Percentiles rank a stretch among this genome's conserved stretches.
phyloP scores from a whole-genome alignment of 2,113 vertebrate species.

The Crotalus horridus region DNA sequence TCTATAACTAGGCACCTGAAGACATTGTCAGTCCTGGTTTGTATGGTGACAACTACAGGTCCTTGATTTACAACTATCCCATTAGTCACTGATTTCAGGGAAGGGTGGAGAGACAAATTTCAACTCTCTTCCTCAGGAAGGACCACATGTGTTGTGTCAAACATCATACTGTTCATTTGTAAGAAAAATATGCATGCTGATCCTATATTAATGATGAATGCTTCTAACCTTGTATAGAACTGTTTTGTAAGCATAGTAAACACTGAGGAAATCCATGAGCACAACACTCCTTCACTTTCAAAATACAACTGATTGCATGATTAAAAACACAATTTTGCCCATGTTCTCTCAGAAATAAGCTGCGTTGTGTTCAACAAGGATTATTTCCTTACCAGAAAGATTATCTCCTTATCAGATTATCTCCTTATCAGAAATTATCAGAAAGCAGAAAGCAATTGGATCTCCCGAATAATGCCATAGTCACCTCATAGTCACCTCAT shows the following conservation, averaged over 20 bases:
- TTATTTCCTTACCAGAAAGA: not conserved
- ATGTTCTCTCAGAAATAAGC: not conserved
- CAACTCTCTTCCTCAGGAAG: not conserved
- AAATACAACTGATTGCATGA: not conserved
- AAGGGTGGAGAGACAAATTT: not conserved
- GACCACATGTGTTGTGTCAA: not conserved
- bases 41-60: not conserved
- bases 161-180: not conserved
- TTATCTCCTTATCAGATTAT: not conserved
- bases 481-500: not conserved
- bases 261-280: not conserved
- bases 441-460: not conserved
- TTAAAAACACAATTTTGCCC: not conserved
- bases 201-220: not conserved
- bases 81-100: not conserved
- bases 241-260: not conserved
- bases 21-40: not conserved
- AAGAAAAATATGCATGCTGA: not conserved
- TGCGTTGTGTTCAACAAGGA: not conserved
- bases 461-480: not conserved
- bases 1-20: not conserved
- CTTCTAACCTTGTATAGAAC: not conserved
- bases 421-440: not conserved
- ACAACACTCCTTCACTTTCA: not conserved
- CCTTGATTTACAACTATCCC: not conserved